Base-by-base conservation (phyloP, 2,888 invertebrate genomes). In the Epinotia nisella region DNA sequence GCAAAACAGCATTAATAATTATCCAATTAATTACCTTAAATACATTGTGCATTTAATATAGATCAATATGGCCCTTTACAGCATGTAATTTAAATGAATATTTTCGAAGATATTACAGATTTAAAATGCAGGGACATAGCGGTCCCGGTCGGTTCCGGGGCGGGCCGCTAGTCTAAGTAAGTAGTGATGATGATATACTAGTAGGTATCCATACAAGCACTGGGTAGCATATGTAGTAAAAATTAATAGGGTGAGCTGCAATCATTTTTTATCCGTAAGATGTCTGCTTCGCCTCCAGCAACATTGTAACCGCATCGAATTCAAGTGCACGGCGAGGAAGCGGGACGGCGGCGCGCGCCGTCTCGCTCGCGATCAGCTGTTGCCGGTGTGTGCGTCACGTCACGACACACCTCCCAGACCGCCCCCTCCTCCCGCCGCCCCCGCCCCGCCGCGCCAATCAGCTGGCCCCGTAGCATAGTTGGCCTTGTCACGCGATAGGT, bases 361-460 rank as follows among this genome's bases (percentile, higher is more conserved):
- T 70, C 64, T 29, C 58, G 68, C 71, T 51, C 62, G 53, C 67
- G 67, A 72, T 72, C 72, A 72, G 72, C 72, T 72, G 72, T 61
- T 71, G 66, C 61, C 53, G 35, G 51, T 58, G 67, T 53, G 61
- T 56, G 74, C 66, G 71, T 68, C 72, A 72, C 66, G 71, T 68
- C 72, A 72, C 72, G 72, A 72, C 72, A 72, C 72, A 72, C 72
- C 73, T 78, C 75, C 29, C 74, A 62, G 53, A 53, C 74, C 66
- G 49, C 55, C 76, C 70, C 74, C 71, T 75, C 77, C 78, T 77
- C 80, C 78, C 83, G 72, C 77, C 51, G 78, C 77, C 80, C 78
- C 80, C 82, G 82, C 88, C 90, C 45, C 78, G 77, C 80, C 77
- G 79, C 82, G 83, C 89, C 90, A 88, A 90, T 91, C 92, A 92